phyloP scores from a whole-genome alignment of 2,888 invertebrate genomes.

The Diarsia rubi region DNA sequence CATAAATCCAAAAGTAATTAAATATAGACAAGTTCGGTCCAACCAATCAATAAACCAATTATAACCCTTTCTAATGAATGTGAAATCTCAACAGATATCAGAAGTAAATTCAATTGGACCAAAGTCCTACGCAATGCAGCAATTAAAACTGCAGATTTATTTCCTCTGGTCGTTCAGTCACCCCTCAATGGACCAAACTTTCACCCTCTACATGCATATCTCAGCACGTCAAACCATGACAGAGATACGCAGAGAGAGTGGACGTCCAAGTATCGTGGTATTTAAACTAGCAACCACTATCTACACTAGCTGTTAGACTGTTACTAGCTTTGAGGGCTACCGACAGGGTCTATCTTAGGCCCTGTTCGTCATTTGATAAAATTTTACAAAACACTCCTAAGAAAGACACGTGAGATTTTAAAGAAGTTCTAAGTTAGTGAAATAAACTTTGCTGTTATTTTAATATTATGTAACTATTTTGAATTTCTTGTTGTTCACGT shows the following conservation, averaged over 20 bases:
- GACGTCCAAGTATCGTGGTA: constrained; percentile 57
- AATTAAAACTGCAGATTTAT: constrained; percentile 59
- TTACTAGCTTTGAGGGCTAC: constrained; percentile 58
- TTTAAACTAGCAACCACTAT: constrained; percentile 57
- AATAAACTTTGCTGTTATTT: neutral
- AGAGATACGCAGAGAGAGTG: constrained; percentile 66
- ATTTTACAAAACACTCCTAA: neutral
- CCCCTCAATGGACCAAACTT: constrained; percentile 57
- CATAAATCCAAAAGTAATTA: constrained; percentile 42
- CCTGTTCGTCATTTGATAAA: constrained; percentile 1
- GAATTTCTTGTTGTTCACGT: neutral
- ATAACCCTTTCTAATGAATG: constrained; percentile 31
- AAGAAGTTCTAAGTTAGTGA: neutral
- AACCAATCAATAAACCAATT: constrained; percentile 39
- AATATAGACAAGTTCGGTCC: constrained; percentile 11
- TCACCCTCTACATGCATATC: constrained; percentile 68
- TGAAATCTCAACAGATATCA: constrained; percentile 32
- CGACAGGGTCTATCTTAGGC: constrained; percentile 40
- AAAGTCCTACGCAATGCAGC: constrained; percentile 53
- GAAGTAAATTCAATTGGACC: constrained; percentile 28
- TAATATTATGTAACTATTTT: neutral
- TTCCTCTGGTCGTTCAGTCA: constrained; percentile 48
- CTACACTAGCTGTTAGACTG: constrained; percentile 56
- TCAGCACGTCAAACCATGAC: constrained; percentile 60
- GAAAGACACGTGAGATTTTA: neutral